Evolutionary conservation across 2,113 vertebrate genomes (phyloP), one percentile per base, ranked within the genome.

Genomic region (Egretta garzetta): DNA sequence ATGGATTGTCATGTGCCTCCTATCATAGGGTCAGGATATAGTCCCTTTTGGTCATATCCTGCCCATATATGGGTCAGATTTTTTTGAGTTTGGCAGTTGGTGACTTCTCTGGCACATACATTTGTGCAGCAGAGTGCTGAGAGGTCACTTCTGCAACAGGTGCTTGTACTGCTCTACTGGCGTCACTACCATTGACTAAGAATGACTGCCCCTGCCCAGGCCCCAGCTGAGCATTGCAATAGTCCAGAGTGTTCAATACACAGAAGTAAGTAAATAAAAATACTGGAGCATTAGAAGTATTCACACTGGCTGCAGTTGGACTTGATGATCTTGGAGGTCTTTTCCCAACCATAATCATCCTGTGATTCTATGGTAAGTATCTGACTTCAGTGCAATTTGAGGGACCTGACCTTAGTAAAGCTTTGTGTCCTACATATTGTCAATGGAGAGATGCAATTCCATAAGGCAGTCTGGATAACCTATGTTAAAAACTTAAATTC

Each of bases 1-100:
- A 30, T 3, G 37, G 52, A 33, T 23, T 30, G 14, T 5, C 12
- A 75, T 27, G 20, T 53, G 12, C 15, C 32, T 88, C 21, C 9
- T 62, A 0, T 49, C 2, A 0, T 23, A 68, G 14, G 15, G 6
- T 55, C 16, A 27, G n/a, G 5, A 28, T 79, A 10, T 26, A 16
- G 12, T 24, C n/a, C 45, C 24, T 86, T 91, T 72, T 68, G 21
- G 18, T 59, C 12, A 11, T 52, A 22, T 47, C 35, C 24, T 67
- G 47, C n/a, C 22, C 14, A 23, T 15, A 9, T 43, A 17, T 1
- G 2, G 2, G 33, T 41, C 63, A 73, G 50, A 39, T 21, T 35
- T 56, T 21, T 60, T 4, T 74, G 55, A 85, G 23, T 47, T 52
- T 60, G 33, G 12, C 19, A 64, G 10, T 15, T 75, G 33, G 24